phyloP scores from a whole-genome alignment of 1,140 invertebrate species.

The Drosophila albomicans region DNA sequence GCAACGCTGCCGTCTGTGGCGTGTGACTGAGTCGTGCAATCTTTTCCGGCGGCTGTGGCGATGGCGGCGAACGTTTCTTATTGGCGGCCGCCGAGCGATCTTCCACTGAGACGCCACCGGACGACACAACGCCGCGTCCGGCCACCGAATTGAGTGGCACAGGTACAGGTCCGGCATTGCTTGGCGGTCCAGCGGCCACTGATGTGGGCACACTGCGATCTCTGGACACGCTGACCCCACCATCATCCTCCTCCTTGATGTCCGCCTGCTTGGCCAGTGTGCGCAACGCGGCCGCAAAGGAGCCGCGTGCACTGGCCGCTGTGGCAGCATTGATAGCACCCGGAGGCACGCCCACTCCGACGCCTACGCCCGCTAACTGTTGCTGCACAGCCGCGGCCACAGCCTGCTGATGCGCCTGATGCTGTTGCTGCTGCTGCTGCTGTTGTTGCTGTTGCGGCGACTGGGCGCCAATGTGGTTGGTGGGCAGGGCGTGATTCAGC shows the following conservation, averaged over 20 bases:
- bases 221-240: constrained; percentile 37
- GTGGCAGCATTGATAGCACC: constrained; percentile 85
- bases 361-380: constrained; percentile 75
- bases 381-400: constrained; percentile 82
- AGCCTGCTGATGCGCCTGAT: constrained; percentile 79
- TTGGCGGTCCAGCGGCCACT: constrained; percentile 23
- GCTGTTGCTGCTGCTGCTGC: constrained; percentile 72
- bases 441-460: constrained; percentile 76
- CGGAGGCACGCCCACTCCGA: constrained; percentile 82
- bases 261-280: constrained; percentile 93
- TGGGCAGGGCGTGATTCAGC: constrained; percentile 74
- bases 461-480: constrained; percentile 76
- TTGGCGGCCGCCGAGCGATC: constrained; percentile 61
- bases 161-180: constrained; percentile 15
- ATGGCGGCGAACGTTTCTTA: constrained; percentile 77
- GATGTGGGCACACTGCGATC: constrained; percentile 64
- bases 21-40: constrained; percentile 77
- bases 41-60: constrained; percentile 82
- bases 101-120: constrained; percentile 47
- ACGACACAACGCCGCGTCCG: constrained; percentile 38
- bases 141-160: constrained; percentile 65
- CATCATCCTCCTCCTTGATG: constrained; percentile 83
- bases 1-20: constrained; percentile 85
- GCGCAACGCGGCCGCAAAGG: constrained; percentile 92
- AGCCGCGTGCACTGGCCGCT: constrained; percentile 84